These are phyloP conservation scores for Agonopterix subpropinquella DNA, from an alignment of 2,888 invertebrate genomes.

Conservation along the genomic window DNA sequence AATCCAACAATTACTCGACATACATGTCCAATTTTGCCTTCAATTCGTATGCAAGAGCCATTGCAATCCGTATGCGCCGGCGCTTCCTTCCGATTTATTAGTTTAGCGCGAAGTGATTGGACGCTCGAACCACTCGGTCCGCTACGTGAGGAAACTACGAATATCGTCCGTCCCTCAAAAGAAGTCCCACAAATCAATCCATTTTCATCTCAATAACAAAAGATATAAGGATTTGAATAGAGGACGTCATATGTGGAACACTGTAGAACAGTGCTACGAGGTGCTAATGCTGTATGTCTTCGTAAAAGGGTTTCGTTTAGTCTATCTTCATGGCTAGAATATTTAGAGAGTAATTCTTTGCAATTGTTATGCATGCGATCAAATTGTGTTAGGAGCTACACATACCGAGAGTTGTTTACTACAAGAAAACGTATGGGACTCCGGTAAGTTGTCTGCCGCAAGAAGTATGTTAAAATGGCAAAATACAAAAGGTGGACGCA, in stretches of 20 bases:
- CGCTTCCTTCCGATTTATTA: constrained; percentile 60
- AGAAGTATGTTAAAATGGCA: too few species aligned
- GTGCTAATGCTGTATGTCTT: constrained; percentile 17
- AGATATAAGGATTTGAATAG: too few species aligned
- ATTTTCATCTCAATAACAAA: too few species aligned
- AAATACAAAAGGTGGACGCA: too few species aligned
- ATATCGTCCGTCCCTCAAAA: constrained; percentile 4
- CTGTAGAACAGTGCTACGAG: constrained; percentile 1
- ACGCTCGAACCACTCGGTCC: constrained; percentile 43
- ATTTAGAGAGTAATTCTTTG: constrained; percentile 5
- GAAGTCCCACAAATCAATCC: too few species aligned
- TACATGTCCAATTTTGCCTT: constrained; percentile 7
- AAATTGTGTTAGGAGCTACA: too few species aligned
- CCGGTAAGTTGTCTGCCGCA: too few species aligned
- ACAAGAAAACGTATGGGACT: too few species aligned
- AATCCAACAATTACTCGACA: not conserved
- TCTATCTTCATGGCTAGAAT: constrained; percentile 15
- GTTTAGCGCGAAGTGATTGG: constrained; percentile 64
- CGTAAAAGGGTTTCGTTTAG: constrained; percentile 22
- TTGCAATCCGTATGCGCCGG: constrained; percentile 51
- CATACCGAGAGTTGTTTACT: too few species aligned
- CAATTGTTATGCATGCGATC: too few species aligned
- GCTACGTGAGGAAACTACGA: constrained; percentile 46
- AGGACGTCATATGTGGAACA: too few species aligned
- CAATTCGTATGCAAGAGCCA: constrained; percentile 24